Percentiles rank a stretch among this genome's conserved stretches.
phyloP scores from a whole-genome alignment of 2,888 invertebrate genomes.

The Himalopsyche anomala region DNA sequence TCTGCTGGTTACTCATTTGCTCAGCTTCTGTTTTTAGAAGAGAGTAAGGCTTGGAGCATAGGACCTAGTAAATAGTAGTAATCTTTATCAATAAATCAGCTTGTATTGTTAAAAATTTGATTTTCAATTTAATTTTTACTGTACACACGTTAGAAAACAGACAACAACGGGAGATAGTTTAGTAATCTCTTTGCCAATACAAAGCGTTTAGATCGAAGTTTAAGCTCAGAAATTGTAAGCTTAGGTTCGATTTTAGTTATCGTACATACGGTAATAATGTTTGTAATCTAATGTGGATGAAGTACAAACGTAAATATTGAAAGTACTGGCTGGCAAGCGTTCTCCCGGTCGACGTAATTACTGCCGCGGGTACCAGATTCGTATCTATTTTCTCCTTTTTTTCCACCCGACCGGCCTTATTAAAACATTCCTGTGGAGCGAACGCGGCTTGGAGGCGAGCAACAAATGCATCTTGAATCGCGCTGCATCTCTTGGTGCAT shows the following conservation, averaged over 20 bases:
- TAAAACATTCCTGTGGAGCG: conserved; percentile 64
- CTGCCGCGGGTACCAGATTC: conserved; percentile 59
- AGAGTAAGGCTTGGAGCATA: no score
- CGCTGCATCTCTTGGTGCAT: conserved; percentile 23
- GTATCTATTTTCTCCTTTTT: conserved; percentile 61
- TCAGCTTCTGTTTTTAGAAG: no score
- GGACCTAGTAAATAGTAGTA: no score
- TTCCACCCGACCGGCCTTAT: conserved; percentile 61
- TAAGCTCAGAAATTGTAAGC: neutral
- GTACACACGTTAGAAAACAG: no score
- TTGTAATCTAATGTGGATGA: conserved; percentile 38
- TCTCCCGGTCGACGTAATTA: conserved; percentile 58
- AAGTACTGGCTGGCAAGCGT: conserved; percentile 24
- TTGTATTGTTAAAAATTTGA: no score
- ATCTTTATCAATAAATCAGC: no score
- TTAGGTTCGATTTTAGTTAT: neutral
- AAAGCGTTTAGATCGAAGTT: neutral
- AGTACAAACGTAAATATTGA: conserved; percentile 34
- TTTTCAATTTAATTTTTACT: no score
- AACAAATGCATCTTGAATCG: conserved; percentile 37
- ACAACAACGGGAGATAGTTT: neutral
- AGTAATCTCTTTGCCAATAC: neutral
- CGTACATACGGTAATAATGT: conserved; percentile 24
- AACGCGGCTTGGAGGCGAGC: conserved; percentile 46
- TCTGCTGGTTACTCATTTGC: no score